Conservation (phyloP, 2,797 vertebrate genomes). For the Enteromius argenteus region DNA sequence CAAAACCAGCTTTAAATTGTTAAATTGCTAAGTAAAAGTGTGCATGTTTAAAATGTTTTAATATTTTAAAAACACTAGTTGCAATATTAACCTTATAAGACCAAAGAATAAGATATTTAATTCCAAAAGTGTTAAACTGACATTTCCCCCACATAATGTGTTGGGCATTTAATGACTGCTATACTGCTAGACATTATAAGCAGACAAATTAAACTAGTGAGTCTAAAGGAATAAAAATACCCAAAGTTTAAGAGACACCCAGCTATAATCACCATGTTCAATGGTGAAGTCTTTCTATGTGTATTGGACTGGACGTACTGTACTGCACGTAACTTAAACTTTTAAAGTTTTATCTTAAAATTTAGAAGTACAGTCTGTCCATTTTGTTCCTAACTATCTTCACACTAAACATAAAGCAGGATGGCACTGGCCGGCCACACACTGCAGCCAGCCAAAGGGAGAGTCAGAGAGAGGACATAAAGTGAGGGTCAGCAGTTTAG, state of each 20-base stretch:
- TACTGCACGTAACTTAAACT: neutral
- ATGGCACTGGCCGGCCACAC: neutral
- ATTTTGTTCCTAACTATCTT: neutral
- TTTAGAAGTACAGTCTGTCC: neutral
- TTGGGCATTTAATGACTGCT: neutral
- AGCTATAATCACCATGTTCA: neutral
- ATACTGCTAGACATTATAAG: neutral
- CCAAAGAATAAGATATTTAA: neutral
- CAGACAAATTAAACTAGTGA: neutral
- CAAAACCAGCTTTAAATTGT: neutral
- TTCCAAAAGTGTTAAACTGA: neutral
- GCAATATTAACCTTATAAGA: neutral
- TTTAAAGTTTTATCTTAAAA: neutral
- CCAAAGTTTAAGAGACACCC: neutral
- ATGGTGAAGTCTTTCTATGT: neutral
- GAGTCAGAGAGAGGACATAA: neutral
- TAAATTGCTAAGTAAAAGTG: neutral
- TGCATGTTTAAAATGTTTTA: neutral
- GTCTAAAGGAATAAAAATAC: neutral
- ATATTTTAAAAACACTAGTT: neutral
- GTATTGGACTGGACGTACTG: neutral
- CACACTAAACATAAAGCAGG: neutral
- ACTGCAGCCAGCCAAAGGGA: neutral
- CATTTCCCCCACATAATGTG: neutral
- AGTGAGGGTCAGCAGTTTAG: conserved; percentile 40